Conservation (phyloP, 53 echinoderm and acorn worm species). For the Holothuria leucospilota region DNA sequence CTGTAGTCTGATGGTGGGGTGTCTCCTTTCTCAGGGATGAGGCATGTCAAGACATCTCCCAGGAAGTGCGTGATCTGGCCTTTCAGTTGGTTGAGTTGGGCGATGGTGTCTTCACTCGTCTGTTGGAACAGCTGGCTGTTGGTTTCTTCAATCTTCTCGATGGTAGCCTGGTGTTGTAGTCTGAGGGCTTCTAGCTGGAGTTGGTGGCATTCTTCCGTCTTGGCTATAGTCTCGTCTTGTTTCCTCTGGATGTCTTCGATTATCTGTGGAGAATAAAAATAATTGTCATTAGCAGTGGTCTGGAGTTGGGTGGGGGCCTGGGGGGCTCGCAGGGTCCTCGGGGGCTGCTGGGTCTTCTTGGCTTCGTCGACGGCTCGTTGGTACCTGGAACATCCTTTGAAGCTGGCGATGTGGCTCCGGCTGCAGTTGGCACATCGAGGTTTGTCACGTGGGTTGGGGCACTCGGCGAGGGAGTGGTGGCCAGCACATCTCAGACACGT, state of each 20-base stretch:
- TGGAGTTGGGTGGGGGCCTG: no score
- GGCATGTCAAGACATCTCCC: no score
- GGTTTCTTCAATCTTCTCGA: neutral
- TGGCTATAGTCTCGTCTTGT: neutral
- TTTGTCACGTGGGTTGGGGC: slow-evolving; percentile 9
- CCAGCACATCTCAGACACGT: slow-evolving; percentile 14
- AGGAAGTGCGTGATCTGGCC: neutral
- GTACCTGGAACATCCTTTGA: neutral
- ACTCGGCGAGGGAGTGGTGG: slow-evolving; percentile 1
- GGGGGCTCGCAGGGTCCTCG: no score
- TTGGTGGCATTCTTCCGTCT: neutral
- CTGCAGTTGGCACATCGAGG: slow-evolving; percentile 22
- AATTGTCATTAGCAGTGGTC: no score
- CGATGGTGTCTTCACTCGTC: neutral
- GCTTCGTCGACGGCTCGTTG: no score
- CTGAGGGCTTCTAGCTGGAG: neutral
- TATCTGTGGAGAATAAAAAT: no score
- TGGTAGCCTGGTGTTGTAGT: neutral
- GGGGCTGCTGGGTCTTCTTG: no score
- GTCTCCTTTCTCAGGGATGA: no score
- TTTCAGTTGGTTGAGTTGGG: neutral
- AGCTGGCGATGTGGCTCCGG: slow-evolving; percentile 3
- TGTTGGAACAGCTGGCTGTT: neutral
- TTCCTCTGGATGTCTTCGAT: no score
- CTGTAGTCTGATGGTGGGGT: no score